Percentiles rank a stretch among this genome's conserved stretches.
These are phyloP conservation scores for Propithecus coquereli DNA, from an alignment of 2,113 vertebrate genomes.

Conservation along the genomic window DNA sequence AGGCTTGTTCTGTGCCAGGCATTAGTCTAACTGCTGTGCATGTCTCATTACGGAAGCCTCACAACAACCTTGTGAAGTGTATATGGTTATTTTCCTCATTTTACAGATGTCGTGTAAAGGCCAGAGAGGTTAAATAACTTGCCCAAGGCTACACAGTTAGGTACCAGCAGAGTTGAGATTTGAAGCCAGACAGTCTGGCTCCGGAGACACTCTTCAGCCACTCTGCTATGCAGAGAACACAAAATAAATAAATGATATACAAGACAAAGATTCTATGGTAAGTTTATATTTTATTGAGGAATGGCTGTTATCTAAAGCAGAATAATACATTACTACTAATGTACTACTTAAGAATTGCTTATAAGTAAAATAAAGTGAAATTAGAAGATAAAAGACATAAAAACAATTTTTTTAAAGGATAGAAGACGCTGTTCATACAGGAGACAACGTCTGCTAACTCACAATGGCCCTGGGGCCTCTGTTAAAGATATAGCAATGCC, in stretches of 20 bases:
- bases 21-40: neutral
- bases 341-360: neutral
- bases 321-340: neutral
- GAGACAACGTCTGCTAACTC: neutral
- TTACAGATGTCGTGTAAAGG: neutral
- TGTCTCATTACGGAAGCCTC: neutral
- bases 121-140: conserved; percentile 12
- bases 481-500: neutral
- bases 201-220: neutral
- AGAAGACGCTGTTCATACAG: neutral
- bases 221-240: neutral
- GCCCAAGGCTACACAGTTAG: neutral
- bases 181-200: conserved; percentile 21
- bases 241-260: conserved; percentile 11
- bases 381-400: neutral
- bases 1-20: neutral
- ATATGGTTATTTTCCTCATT: neutral
- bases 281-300: neutral
- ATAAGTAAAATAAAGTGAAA: neutral
- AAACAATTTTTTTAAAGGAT: neutral
- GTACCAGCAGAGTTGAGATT: neutral
- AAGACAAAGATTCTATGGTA: neutral
- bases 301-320: neutral
- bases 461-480: neutral
- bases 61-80: neutral